phyloP scores from a whole-genome alignment of 2,113 vertebrate genomes.

The Siniperca chuatsi region DNA sequence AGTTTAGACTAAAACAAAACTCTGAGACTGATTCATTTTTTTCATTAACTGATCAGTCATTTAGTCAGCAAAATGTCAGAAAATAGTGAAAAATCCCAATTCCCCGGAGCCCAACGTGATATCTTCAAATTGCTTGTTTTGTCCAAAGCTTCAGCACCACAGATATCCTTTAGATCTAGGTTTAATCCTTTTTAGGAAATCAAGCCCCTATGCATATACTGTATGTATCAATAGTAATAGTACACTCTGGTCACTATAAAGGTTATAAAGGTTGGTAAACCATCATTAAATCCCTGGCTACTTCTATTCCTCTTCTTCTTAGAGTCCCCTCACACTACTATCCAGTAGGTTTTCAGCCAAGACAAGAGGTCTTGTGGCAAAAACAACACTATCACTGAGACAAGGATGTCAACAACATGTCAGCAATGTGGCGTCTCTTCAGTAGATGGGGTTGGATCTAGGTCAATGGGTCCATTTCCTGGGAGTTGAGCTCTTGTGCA shows the following conservation, averaged over 20 bases:
- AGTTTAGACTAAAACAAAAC: neutral
- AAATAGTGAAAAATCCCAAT: neutral
- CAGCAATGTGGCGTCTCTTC: slow-evolving; percentile 19
- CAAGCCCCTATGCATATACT: neutral
- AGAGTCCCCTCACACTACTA: neutral
- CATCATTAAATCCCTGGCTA: neutral
- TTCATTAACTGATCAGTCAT: no score
- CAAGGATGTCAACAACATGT: slow-evolving; percentile 45
- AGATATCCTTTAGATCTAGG: neutral
- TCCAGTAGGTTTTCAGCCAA: neutral
- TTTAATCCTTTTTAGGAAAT: neutral
- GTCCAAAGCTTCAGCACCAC: neutral
- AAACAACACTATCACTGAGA: slow-evolving; percentile 24
- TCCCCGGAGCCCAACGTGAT: neutral
- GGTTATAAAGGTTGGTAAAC: neutral
- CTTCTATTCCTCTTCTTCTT: neutral
- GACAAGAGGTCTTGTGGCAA: slow-evolving; percentile 13
- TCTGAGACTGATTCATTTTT: no score
- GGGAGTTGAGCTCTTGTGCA: slow-evolving; percentile 52
- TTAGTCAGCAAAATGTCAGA: neutral
- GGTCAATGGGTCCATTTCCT: slow-evolving; percentile 78
- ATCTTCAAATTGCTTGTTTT: neutral
- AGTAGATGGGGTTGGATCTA: slow-evolving; percentile 60
- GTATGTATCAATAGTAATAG: neutral
- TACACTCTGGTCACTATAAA: neutral